These are phyloP conservation scores for Laticauda laticaudata DNA, from an alignment of 2,113 vertebrate genomes.

Conservation along the genomic window DNA sequence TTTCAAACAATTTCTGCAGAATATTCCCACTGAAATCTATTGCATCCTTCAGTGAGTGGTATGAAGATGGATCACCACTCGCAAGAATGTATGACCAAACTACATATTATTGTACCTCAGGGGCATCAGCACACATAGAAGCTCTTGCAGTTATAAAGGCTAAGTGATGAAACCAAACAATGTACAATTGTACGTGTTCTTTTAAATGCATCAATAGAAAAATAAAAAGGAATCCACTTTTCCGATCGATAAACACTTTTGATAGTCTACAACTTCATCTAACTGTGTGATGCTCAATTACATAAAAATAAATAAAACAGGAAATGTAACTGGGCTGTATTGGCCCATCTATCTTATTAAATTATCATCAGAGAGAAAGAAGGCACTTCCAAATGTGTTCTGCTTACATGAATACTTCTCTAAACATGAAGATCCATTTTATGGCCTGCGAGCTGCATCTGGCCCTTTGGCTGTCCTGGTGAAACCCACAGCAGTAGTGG, in stretches of 20 bases:
- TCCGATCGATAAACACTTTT: slow-evolving; percentile 27
- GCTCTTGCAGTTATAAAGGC: background rate
- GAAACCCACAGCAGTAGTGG: background rate
- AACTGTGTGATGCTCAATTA: slow-evolving; percentile 43
- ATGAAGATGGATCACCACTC: background rate
- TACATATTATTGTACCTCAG: background rate
- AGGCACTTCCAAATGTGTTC: slow-evolving; percentile 66
- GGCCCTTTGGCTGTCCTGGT: background rate
- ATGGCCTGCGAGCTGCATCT: background rate
- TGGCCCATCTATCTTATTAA: slow-evolving; percentile 60
- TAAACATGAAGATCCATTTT: slow-evolving; percentile 3
- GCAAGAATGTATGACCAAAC: background rate
- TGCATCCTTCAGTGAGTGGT: background rate
- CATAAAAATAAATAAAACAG: slow-evolving; percentile 43
- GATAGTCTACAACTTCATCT: slow-evolving; percentile 30
- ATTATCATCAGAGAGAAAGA: slow-evolving; percentile 67
- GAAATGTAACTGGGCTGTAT: slow-evolving; percentile 51
- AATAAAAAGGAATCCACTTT: background rate
- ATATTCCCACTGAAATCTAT: background rate
- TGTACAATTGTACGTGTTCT: background rate
- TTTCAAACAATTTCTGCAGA: background rate
- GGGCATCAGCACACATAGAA: background rate
- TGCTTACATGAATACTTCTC: slow-evolving; percentile 54
- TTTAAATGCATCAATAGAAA: background rate
- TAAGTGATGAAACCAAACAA: background rate